Conservation (phyloP, 2,888 invertebrate genomes). For the Thelaira solivaga region DNA sequence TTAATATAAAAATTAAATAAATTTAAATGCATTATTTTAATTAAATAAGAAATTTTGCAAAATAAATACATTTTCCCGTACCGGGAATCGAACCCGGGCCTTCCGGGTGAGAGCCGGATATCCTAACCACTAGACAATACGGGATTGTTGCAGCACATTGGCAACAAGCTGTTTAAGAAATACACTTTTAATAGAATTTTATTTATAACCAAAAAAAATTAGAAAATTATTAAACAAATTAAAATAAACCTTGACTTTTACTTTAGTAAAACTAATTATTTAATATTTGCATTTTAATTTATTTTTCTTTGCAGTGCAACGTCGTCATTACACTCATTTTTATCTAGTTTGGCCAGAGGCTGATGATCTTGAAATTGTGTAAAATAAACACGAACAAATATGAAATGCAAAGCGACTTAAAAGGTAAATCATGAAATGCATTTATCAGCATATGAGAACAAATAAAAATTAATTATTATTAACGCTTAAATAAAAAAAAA, state of each 20-base stretch:
- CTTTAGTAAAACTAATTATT: not conserved
- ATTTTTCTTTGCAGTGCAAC: constrained; percentile 32
- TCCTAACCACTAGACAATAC: constrained; percentile 65
- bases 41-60: constrained; percentile 15
- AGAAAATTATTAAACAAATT: not conserved
- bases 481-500: constrained; percentile 29
- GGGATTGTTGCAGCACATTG: not conserved
- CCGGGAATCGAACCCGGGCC: constrained; percentile 67
- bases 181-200: not conserved
- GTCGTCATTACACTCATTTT: constrained; percentile 9
- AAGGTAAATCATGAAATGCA: constrained; percentile 59
- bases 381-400: constrained; percentile 15
- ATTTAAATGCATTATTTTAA: no score
- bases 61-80: constrained; percentile 59
- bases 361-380: constrained; percentile 57
- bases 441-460: constrained; percentile 19
- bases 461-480: constrained; percentile 39
- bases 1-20: no score
- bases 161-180: not conserved
- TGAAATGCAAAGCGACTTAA: constrained; percentile 21
- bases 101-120: constrained; percentile 67
- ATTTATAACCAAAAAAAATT: not conserved
- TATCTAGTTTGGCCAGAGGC: constrained; percentile 22
- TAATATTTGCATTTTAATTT: constrained; percentile 4
- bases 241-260: constrained; percentile 37